Evolutionary conservation across 2,888 invertebrate species (phyloP).

Genomic region (Aphelenchoides bicaudatus): DNA sequence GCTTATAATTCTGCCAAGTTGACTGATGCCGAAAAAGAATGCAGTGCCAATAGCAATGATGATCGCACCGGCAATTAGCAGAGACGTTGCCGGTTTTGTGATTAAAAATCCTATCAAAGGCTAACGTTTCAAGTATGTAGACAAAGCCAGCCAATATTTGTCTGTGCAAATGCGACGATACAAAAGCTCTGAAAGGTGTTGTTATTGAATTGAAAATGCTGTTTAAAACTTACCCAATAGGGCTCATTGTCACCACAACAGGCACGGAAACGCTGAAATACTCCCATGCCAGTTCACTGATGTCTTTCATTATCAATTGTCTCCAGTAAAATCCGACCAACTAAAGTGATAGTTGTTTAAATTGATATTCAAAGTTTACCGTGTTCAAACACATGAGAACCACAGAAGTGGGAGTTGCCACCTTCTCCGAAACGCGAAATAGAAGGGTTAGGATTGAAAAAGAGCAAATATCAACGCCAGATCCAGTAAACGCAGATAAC

Average conservation of each 20-base stretch:
- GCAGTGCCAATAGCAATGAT: too few relatives aligned
- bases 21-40: constrained; percentile 8
- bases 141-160: constrained; percentile 43
- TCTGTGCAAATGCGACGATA: constrained; percentile 49
- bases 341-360: neutral
- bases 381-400: constrained; percentile 46
- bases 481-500: constrained; percentile 27
- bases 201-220: constrained; percentile 32
- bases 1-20: neutral
- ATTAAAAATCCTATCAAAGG: constrained; percentile 31
- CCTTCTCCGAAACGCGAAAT: constrained; percentile 38
- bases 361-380: neutral
- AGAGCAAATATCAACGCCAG: constrained; percentile 27
- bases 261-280: constrained; percentile 23
- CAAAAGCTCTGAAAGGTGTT: constrained; percentile 48
- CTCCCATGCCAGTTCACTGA: constrained; percentile 31
- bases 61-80: constrained; percentile 26
- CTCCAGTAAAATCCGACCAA: constrained; percentile 40
- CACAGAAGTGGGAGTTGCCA: constrained; percentile 55
- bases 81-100: constrained; percentile 20
- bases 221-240: neutral
- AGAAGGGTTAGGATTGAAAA: constrained; percentile 30
- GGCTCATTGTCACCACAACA: constrained; percentile 24
- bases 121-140: constrained; percentile 36
- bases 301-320: constrained; percentile 25